Conservation (phyloP, 2,888 invertebrate genomes). For the Diaphora mendica region DNA sequence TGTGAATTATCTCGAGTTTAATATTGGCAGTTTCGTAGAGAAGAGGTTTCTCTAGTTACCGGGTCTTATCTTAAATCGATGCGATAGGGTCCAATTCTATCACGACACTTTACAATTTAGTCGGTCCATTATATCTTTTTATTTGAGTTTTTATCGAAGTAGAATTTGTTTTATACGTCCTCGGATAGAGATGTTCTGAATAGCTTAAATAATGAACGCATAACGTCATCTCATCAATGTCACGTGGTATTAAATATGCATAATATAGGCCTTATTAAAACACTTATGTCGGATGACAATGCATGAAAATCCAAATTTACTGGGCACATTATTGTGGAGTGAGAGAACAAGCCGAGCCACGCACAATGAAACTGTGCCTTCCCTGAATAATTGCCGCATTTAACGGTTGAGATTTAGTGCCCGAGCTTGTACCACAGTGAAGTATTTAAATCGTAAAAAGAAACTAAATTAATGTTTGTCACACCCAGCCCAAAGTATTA, state of each 20-base stretch:
- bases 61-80: constrained; percentile 72
- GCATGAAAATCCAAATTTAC: constrained; percentile 82
- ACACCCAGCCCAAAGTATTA: constrained; percentile 28
- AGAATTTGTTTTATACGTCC: constrained; percentile 37
- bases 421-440: constrained; percentile 67
- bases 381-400: constrained; percentile 82
- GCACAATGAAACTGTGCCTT: constrained; percentile 78
- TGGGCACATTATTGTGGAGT: constrained; percentile 67
- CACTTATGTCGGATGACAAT: constrained; percentile 77
- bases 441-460: constrained; percentile 70
- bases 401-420: constrained; percentile 74
- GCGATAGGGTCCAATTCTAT: constrained; percentile 74
- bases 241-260: constrained; percentile 66
- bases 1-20: constrained; percentile 71
- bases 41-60: constrained; percentile 73
- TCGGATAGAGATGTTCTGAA: constrained; percentile 42
- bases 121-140: constrained; percentile 54
- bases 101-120: constrained; percentile 67
- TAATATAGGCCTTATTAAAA: constrained; percentile 72
- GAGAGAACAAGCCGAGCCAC: constrained; percentile 60
- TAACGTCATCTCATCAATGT: constrained; percentile 59
- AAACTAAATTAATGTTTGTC: constrained; percentile 67
- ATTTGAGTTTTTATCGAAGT: constrained; percentile 26
- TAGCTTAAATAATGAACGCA: constrained; percentile 47
- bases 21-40: constrained; percentile 72